Conservation (phyloP, 2,113 vertebrate genomes). For the Todiramphus saurophagus region DNA sequence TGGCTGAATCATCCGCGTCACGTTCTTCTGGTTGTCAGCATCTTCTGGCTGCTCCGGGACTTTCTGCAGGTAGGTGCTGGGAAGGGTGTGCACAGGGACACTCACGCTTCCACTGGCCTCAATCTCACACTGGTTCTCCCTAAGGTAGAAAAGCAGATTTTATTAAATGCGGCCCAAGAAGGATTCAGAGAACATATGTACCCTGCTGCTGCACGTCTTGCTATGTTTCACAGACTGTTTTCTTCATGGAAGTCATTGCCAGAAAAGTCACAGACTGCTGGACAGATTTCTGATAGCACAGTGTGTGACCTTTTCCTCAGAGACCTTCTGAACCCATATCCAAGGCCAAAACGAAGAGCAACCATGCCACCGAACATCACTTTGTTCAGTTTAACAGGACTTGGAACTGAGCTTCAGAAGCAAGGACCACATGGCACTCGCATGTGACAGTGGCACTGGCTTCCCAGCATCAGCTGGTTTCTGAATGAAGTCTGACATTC, state of each 20-base stretch:
- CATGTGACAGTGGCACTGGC: background rate
- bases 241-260: background rate
- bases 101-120: constrained; percentile 66
- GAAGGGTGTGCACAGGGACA: constrained; percentile 71
- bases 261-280: background rate
- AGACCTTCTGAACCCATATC: background rate
- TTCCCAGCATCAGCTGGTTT: background rate
- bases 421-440: background rate
- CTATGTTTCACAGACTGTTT: background rate
- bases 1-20: constrained; percentile 79
- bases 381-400: background rate
- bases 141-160: constrained; percentile 33
- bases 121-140: constrained; percentile 81
- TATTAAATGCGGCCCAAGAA: background rate
- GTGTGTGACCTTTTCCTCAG: background rate
- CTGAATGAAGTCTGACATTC: background rate
- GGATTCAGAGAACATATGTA: fast-evolving
- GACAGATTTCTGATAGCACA: background rate
- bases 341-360: background rate
- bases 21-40: constrained; percentile 89
- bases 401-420: background rate
- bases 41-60: constrained; percentile 83
- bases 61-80: constrained; percentile 78
- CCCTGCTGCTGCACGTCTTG: fast-evolving
- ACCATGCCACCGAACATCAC: background rate